Base-by-base conservation (phyloP, 2,888 invertebrate species). In the Nomada ferruginata region DNA sequence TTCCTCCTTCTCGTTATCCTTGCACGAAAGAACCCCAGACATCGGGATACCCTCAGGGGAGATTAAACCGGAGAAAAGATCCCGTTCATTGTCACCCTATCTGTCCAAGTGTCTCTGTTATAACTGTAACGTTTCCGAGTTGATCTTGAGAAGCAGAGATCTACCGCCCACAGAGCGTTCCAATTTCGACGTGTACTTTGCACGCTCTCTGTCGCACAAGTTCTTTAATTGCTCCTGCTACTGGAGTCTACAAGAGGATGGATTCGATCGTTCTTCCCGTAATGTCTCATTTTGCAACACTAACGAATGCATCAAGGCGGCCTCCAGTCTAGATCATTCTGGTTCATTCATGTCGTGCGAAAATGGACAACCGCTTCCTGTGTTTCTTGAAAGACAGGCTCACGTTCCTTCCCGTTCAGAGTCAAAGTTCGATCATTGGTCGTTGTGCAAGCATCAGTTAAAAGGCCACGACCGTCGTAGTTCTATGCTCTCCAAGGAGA, bases 81-180 rank as follows among this genome's bases (percentile, higher is more conserved):
- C 75, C 50, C 72, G 76, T n/a, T 77, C 78, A 29, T 83, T 74
- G 65, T 74, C 72, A 1, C 60, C 71, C 53, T 72, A 66, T 26
- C 60, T 78, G 57, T 11, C 78, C 59, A 85, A 77, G 47, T 92
- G 92, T 84, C 83, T 89, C 57, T 92, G 92, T 79, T 92, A 93
- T 86, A 92, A 93, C 76, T 93, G 92, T 87, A 92, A 91, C 84
- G 91, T 93, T 0, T 91, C 91, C 13, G 90, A 91, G 80, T 85
- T 92, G 82, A 92, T 93, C n/a, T 64, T 89, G 29, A 89, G 89
- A 60, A 92, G 92, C 75, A 82, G 87, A 44, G 89, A 91, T 53
- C 85, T 92, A 18, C 90, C 91, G 13, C 89, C 90, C 0, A 78
- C 89, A n/a, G 92, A 93, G 80, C 91, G 90, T 42, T 89, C 88